Evolutionary conservation across 2,888 invertebrate species (phyloP), one percentile per base, ranked within the genome.

Genomic region (Anticlea derivata): DNA sequence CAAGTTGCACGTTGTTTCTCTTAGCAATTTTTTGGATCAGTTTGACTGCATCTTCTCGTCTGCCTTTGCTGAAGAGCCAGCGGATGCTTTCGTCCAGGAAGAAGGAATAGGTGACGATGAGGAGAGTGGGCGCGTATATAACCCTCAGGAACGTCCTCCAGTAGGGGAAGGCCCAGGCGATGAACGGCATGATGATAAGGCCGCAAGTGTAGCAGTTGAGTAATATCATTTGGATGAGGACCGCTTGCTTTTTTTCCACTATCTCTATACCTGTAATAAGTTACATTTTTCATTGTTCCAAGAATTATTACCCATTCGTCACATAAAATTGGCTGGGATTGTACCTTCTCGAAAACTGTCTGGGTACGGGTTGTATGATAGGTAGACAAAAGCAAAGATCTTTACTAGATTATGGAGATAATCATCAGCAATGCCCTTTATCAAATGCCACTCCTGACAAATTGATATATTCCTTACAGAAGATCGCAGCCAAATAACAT

Each of bases 51-150:
- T 68, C 68, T 2, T 81, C 75, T 40, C 70, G 75, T 50, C 80
- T 76, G 0, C 90, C 89, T 60, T 88, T 89, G 63, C 86, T 88
- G 66, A 83, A 84, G 1, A 90, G 66, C 89, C 90, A 90, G 4
- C 89, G 76, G 43, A 88, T 81, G 66, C 89, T 90, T 60, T 90
- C 89, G 41, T 89, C 89, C 3, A 90, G 66, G 61, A 80, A 84
- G 59, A 87, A 75, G 7, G 83, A 78, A 66, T 88, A 89, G 1
- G 77, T 70, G 7, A 86, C 68, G 11, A 89, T 76, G 45, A 89
- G 61, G 1, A 89, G 77, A 0, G 89, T 80, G 0, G 89, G 89
- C 0, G 87, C 83, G 66, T 90, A 90, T 54, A 89, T 85, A 40
- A 83, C 79, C 0, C 88, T 64, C 1, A 90, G 75, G 73, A 90